These are phyloP conservation scores for Anas platyrhynchos DNA, from an alignment of 2,113 vertebrate genomes.

Conservation along the genomic window DNA sequence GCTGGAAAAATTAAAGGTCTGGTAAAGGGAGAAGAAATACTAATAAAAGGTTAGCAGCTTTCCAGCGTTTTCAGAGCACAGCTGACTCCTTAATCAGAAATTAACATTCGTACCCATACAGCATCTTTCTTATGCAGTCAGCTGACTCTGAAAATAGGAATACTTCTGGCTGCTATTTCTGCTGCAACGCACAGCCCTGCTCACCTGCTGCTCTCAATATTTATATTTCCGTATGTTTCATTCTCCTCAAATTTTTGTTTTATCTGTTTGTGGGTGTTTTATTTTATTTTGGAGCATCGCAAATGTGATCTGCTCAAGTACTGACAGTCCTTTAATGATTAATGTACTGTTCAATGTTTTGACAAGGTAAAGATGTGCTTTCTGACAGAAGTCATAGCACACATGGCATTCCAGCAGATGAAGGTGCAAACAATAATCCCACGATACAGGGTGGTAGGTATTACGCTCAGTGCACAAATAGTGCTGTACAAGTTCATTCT, in stretches of 20 bases:
- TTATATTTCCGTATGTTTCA: conserved; percentile 20
- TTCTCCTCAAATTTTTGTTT: conserved; percentile 60
- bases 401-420: conserved; percentile 50
- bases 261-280: conserved; percentile 54
- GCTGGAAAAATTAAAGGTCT: background rate
- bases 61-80: background rate
- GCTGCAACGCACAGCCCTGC: background rate
- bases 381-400: conserved; percentile 68
- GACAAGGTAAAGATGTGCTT: conserved; percentile 66
- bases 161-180: conserved; percentile 22
- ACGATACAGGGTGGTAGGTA: background rate
- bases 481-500: background rate
- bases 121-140: background rate
- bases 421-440: conserved; percentile 18
- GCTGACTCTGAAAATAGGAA: background rate
- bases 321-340: background rate
- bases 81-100: background rate
- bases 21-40: background rate
- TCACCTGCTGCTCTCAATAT: background rate
- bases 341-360: conserved; percentile 30
- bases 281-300: conserved; percentile 65
- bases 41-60: conserved; percentile 1
- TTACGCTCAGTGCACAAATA: background rate
- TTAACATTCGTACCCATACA: background rate
- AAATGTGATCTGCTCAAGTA: conserved; percentile 63